Evolutionary conservation across 2,888 invertebrate genomes (phyloP).

Genomic region (Macropis europaea): DNA sequence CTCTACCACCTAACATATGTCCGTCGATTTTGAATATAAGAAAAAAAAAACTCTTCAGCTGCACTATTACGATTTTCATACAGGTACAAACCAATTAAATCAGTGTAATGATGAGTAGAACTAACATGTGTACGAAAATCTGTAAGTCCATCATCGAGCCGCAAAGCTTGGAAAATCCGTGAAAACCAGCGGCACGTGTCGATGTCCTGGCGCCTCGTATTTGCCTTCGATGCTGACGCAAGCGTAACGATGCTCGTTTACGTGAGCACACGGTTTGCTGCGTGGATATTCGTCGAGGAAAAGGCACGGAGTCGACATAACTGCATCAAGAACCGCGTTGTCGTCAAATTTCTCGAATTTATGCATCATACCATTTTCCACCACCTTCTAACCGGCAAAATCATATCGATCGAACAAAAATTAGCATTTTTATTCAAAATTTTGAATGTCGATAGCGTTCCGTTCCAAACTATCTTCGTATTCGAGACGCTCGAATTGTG

Average conservation of each 20-base stretch:
- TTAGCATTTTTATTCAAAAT: no score
- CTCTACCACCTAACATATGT: no score
- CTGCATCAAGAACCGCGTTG: conserved; percentile 8
- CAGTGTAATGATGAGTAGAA: no score
- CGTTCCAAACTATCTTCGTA: no score
- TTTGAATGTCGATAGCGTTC: no score
- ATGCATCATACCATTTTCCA: background rate
- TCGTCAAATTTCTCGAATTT: conserved; percentile 28
- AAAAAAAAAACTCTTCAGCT: no score
- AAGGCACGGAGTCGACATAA: conserved; percentile 23
- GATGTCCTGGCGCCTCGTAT: conserved; percentile 37
- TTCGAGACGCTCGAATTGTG: no score
- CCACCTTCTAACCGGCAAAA: background rate
- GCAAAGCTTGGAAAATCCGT: conserved; percentile 7
- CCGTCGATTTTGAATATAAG: no score
- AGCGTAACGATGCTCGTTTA: conserved; percentile 63
- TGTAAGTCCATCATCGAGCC: background rate
- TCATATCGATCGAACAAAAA: background rate
- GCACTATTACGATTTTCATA: no score
- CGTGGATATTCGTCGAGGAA: conserved; percentile 26
- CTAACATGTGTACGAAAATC: no score
- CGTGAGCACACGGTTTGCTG: conserved; percentile 24
- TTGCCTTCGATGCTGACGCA: conserved; percentile 61
- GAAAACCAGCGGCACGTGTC: conserved; percentile 53
- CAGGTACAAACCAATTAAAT: no score